Evolutionary conservation across 2,113 vertebrate genomes (phyloP).

Genomic region (Coptodon rendalli): DNA sequence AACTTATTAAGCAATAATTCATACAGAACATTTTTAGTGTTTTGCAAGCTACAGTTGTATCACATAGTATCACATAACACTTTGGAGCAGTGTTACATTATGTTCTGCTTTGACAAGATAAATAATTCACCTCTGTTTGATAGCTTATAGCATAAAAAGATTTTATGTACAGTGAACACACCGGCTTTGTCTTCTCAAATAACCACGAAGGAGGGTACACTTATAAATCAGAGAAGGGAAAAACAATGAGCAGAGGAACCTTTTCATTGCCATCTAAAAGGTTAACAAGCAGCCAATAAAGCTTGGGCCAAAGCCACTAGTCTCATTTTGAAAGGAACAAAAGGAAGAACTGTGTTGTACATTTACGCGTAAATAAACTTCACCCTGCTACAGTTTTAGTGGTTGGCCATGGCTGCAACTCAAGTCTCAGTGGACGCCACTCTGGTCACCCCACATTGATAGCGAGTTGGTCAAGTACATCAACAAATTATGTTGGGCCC

Average conservation of each 20-base stretch:
- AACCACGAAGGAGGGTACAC: constrained; percentile 4
- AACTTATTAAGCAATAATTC: not conserved
- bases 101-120: not conserved
- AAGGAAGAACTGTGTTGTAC: not conserved
- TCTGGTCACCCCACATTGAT: not conserved
- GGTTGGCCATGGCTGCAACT: not conserved
- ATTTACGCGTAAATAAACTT: not conserved
- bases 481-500: not conserved
- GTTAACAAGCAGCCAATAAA: constrained; percentile 65
- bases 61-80: not conserved
- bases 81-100: not conserved
- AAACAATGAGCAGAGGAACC: constrained; percentile 52
- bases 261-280: constrained; percentile 62
- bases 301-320: constrained; percentile 13
- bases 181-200: not conserved
- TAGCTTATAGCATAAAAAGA: not conserved
- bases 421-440: not conserved
- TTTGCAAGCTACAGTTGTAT: not conserved
- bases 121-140: not conserved
- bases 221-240: constrained; percentile 24
- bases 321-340: constrained; percentile 20
- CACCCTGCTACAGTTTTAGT: not conserved
- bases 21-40: not conserved
- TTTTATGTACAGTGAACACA: not conserved
- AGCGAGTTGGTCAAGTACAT: not conserved